Conservation (phyloP, 2,797 vertebrate species). For the Dendrocincla fuliginosa region DNA sequence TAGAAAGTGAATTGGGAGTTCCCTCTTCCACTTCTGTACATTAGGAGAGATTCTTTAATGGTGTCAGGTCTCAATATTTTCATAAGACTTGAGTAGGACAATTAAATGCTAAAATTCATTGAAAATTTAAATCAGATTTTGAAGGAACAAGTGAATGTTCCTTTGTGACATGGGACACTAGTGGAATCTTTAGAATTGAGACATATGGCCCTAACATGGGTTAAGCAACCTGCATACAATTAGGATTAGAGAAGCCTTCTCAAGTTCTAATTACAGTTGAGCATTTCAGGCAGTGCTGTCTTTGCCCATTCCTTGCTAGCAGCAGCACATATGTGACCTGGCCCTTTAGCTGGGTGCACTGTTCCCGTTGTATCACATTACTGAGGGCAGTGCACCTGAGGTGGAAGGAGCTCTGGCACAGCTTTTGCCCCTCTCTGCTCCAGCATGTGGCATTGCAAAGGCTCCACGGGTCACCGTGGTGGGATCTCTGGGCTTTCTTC, state of each 20-base stretch:
- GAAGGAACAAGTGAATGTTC: not conserved
- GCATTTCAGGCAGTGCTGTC: not conserved
- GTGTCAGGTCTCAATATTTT: not conserved
- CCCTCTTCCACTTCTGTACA: not conserved
- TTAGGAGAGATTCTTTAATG: not conserved
- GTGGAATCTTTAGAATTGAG: not conserved
- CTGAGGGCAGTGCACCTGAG: not conserved
- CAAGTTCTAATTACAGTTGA: not conserved
- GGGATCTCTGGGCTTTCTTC: constrained; percentile 14
- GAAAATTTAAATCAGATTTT: not conserved
- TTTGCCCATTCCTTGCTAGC: not conserved
- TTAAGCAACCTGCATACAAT: not conserved
- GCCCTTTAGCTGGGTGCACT: not conserved
- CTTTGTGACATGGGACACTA: not conserved
- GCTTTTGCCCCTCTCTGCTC: not conserved
- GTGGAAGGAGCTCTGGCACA: not conserved
- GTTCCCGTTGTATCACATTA: not conserved
- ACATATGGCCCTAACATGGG: not conserved
- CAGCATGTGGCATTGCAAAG: not conserved
- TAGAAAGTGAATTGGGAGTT: not conserved
- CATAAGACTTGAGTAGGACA: not conserved
- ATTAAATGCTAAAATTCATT: not conserved
- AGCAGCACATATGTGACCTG: not conserved
- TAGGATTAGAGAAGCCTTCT: not conserved
- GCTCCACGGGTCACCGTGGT: not conserved